Conservation (phyloP, 2,113 vertebrate genomes). For the Typhlomys cinereus region DNA sequence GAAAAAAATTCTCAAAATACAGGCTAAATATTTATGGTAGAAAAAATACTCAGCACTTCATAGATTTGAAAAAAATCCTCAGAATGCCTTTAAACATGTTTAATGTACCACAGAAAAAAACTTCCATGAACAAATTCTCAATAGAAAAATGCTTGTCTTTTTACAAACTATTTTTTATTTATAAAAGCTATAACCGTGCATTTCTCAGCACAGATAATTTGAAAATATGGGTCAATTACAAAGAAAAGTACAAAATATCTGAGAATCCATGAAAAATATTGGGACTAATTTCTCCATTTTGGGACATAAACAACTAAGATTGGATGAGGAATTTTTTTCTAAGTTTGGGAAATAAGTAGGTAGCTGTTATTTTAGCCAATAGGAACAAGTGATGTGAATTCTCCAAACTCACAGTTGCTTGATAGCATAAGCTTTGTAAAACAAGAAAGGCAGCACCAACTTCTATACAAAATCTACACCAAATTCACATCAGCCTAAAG, state of each 20-base stretch:
- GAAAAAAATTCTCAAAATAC: slow-evolving; percentile 34
- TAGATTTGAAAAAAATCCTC: not conserved
- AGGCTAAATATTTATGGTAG: not conserved
- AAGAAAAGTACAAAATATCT: not conserved
- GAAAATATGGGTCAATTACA: not conserved
- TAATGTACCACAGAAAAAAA: not conserved
- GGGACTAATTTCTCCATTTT: not conserved
- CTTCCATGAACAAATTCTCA: not conserved
- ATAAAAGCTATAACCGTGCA: not conserved
- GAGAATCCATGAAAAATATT: not conserved
- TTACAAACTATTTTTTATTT: not conserved
- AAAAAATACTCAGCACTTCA: not conserved
- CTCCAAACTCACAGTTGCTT: not conserved
- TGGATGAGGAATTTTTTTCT: not conserved
- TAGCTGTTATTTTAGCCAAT: not conserved
- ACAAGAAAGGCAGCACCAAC: not conserved
- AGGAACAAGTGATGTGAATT: not conserved
- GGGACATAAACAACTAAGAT: not conserved
- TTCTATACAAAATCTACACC: not conserved
- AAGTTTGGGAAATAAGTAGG: not conserved
- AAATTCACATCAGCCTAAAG: not conserved
- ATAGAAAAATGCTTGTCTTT: not conserved
- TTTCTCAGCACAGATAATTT: not conserved
- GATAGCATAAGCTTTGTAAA: not conserved
- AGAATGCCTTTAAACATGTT: slow-evolving; percentile 47